A percentile compares a stretch with the other conserved stretches of the same genome.
These are phyloP conservation scores for Anorthoa munda DNA, from an alignment of 2,888 invertebrate genomes.

Conservation along the genomic window DNA sequence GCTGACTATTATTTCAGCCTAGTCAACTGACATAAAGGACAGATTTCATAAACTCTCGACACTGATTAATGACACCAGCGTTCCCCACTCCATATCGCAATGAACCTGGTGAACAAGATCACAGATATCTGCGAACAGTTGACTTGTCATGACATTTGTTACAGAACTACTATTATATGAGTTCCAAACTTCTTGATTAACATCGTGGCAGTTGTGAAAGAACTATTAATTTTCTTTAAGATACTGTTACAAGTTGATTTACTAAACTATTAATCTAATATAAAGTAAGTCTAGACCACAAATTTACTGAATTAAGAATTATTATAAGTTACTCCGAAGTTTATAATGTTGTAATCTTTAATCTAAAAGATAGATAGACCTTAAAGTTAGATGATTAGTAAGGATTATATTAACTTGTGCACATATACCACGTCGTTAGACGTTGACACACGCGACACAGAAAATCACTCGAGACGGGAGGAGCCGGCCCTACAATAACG, in stretches of 20 bases:
- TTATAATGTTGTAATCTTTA: conserved; percentile 30
- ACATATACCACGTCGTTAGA: conserved; percentile 17
- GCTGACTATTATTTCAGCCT: conserved; percentile 24
- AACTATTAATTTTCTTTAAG: conserved; percentile 54
- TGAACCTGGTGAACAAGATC: conserved; percentile 47
- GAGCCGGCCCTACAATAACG: conserved; percentile 57
- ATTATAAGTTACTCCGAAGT: conserved; percentile 46
- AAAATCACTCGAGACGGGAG: conserved; percentile 49
- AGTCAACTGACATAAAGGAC: conserved; percentile 22
- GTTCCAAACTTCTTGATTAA: conserved; percentile 56
- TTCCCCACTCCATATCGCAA: conserved; percentile 37
- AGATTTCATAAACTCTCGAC: conserved; percentile 49
- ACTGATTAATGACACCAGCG: conserved; percentile 52
- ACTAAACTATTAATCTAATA: conserved; percentile 46
- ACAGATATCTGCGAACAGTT: conserved; percentile 50
- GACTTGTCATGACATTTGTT: conserved; percentile 52
- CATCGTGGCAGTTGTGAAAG: conserved; percentile 43
- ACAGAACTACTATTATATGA: conserved; percentile 41
- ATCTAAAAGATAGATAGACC: conserved; percentile 26
- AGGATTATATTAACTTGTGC: conserved; percentile 49
- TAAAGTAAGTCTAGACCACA: conserved; percentile 48
- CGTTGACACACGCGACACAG: conserved; percentile 41
- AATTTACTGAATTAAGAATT: conserved; percentile 29
- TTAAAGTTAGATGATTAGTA: conserved; percentile 46
- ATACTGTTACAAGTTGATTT: conserved; percentile 47